Conservation (phyloP, 2,888 invertebrate genomes). For the Ernsta delagoae region DNA sequence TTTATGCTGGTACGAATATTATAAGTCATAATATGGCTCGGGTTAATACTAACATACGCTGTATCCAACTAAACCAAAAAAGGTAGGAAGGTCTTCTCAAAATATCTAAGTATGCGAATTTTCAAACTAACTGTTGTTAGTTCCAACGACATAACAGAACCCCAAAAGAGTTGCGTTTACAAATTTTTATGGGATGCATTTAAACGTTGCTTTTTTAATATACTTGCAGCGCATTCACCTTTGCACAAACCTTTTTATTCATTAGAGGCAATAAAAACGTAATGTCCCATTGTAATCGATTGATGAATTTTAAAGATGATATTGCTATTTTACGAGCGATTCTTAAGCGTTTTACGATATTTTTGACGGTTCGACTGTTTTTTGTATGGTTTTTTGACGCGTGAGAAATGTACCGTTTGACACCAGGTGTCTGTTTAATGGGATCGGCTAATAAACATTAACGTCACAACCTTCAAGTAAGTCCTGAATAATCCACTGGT, state of each 20-base stretch:
- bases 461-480: background rate
- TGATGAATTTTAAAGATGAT: constrained; percentile 78
- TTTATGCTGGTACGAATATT: too few relatives aligned
- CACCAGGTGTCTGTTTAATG: constrained; percentile 31
- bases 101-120: too few relatives aligned
- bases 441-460: constrained; percentile 25
- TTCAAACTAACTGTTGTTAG: too few relatives aligned
- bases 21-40: too few relatives aligned
- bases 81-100: too few relatives aligned
- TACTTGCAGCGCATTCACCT: constrained; percentile 50
- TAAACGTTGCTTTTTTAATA: constrained; percentile 78
- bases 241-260: constrained; percentile 55
- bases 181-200: constrained; percentile 77
- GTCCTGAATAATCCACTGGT: too few relatives aligned
- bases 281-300: constrained; percentile 76
- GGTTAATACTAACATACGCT: too few relatives aligned
- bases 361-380: constrained; percentile 52
- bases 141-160: constrained; percentile 38
- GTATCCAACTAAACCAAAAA: too few relatives aligned
- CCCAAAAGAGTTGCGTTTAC: constrained; percentile 65
- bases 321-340: constrained; percentile 79
- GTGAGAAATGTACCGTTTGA: constrained; percentile 61
- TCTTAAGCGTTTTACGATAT: constrained; percentile 65
- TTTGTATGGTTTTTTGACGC: constrained; percentile 50
- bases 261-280: constrained; percentile 80